Evolutionary conservation across 2,888 invertebrate species (phyloP), one percentile per base, ranked within the genome.

Genomic region (Drosophila differens): DNA sequence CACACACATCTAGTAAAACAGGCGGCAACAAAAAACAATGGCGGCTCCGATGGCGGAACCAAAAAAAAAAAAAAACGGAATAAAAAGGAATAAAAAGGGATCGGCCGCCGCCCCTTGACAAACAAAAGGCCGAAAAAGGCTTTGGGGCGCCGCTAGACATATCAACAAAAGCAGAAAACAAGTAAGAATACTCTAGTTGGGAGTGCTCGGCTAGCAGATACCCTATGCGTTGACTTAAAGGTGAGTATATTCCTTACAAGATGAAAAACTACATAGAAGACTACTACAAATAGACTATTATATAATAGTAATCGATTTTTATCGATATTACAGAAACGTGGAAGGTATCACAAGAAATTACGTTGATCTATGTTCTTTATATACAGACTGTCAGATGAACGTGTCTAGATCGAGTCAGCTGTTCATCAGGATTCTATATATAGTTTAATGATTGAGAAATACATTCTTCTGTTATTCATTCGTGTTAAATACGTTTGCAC

Each of bases 101-200:
- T 57, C 54, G 58, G 65, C 35, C 30, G 64, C 32, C 52, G 55
- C 61, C 76, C 52, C 54, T 53, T 51, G 30, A 37, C 51, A 66
- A 76, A 70, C 64, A 76, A 76, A 62, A 62, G 70, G 65, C 25
- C 47, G 63, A 58, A 76, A 71, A 77, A 60, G 58, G 61, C 62
- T 85, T 80, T 85, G 73, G 61, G 65, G 81, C 67, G 66, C 61
- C 74, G 62, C 64, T 54, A 67, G 69, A 59, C 67, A 82, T 84
- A 87, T 70, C 76, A 71, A 68, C 76, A 57, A 76, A 72, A 49
- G 64, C 65, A 63, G 53, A 62, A 61, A 55, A 37, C 19, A 55
- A 59, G 14, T 2, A 7, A 16, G 16, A 47, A 2, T 41, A 12
- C n/a, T 41, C n/a, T n/a, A 41, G 10, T 41, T 12, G 41, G 14